Evolutionary conservation across 2,797 vertebrate genomes (phyloP), one percentile per base, ranked within the genome.

Genomic region (Tapera naevia): DNA sequence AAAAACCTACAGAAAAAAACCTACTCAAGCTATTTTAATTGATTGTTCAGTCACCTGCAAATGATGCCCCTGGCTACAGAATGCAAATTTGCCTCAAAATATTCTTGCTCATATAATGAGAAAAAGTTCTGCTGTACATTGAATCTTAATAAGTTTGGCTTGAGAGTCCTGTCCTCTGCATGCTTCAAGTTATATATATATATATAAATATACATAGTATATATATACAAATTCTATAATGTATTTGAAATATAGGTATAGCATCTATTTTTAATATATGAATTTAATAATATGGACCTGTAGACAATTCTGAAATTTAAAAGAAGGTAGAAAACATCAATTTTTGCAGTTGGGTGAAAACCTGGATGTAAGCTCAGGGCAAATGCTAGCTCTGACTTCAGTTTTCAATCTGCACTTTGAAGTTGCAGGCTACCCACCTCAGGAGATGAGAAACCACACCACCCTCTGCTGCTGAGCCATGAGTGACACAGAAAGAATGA

Each of bases 31-130:
- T 89, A 50, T 75, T 95, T 92, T 93, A 96, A 91, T 93, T 96
- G 91, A 94, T 93, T 94, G 91, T 73, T 96, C 86, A 91, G 58
- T 92, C 96, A 94, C 95, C 94, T 96, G 92, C 71, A 91, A 91
- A 95, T 83, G 89, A 91, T 83, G 93, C 80, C 61, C 17, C 82
- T 80, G 94, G 94, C 89, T 91, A 89, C 6, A 15, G 91, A 87
- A 89, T 91, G 85, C 75, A 93, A 93, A 92, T 94, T 74, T 65
- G 22, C 57, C 57, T 74, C 8, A 2, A 57, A 89, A 82, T 86
- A 32, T 62, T 88, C 58, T 15, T 25, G 28, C 53, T 92, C 27
- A 11, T 74, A 41, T 15, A 72, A 67, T 37, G 65, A 89, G 75
- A 35, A 57, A 1, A 25, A 67, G 30, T 35, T 15, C 64, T 93